Percentiles rank a stretch among this genome's conserved stretches.
Conservation (phyloP, 2,888 invertebrate genomes). For the Drosophila paramelanica region DNA sequence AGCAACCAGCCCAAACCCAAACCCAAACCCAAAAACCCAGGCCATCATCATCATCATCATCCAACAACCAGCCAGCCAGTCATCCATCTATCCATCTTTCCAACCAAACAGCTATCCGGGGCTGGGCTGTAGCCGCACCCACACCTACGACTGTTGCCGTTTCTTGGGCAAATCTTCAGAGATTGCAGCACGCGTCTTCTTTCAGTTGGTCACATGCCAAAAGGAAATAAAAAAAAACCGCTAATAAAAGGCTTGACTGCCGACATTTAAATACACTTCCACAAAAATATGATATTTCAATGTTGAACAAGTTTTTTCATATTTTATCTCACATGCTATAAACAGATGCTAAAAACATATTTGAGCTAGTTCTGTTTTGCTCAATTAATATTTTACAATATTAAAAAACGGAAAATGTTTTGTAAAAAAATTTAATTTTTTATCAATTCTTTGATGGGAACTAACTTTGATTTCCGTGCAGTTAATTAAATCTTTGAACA, state of each 20-base stretch:
- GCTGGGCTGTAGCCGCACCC: constrained; percentile 73
- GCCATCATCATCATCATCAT: constrained; percentile 21
- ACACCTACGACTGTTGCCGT: constrained; percentile 59
- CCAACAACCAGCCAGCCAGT: constrained; percentile 26
- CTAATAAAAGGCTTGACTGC: background rate
- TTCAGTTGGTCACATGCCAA: constrained; percentile 71
- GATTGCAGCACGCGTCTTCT: constrained; percentile 59
- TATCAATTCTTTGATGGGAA: too few species aligned
- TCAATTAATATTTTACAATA: too few species aligned
- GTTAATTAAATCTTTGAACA: too few species aligned
- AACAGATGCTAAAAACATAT: too few species aligned
- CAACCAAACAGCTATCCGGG: constrained; percentile 45
- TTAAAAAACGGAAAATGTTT: too few species aligned
- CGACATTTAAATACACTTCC: constrained; percentile 6
- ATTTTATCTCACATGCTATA: too few species aligned
- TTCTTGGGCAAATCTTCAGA: constrained; percentile 37
- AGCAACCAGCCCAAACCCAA: constrained; percentile 43
- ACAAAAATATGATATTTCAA: too few species aligned
- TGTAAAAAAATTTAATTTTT: too few species aligned
- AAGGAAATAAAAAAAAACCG: background rate
- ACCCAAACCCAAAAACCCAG: constrained; percentile 44
- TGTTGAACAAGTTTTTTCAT: too few species aligned
- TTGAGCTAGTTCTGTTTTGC: too few species aligned
- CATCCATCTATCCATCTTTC: constrained; percentile 35
- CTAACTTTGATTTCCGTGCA: too few species aligned